phyloP scores from a whole-genome alignment of 2,797 vertebrate species.

The Ctenosaura bakeri region DNA sequence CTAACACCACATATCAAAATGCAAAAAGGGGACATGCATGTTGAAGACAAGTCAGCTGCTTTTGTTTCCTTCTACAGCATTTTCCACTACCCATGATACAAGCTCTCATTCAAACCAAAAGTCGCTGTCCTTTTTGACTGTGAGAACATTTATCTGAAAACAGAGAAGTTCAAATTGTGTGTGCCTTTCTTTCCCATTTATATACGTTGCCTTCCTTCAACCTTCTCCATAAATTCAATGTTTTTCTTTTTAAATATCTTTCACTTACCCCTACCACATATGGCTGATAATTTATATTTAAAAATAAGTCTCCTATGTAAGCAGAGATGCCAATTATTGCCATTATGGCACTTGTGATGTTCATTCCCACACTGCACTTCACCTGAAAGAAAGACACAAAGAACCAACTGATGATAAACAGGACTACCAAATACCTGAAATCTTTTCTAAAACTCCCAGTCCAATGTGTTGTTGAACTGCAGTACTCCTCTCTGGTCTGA shows the following conservation, averaged over 20 bases:
- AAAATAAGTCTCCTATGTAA: conserved; percentile 50
- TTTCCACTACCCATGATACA: background rate
- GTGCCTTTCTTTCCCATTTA: background rate
- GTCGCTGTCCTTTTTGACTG: background rate
- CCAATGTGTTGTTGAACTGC: background rate
- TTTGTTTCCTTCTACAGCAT: background rate
- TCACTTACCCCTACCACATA: background rate
- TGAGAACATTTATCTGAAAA: background rate
- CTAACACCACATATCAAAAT: background rate
- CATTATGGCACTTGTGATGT: conserved; percentile 13
- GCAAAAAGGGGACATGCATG: background rate
- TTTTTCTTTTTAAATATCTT: background rate
- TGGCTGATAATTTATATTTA: fast-evolving
- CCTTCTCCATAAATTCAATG: background rate
- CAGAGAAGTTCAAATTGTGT: background rate
- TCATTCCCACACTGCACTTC: conserved; percentile 21
- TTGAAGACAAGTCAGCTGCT: background rate
- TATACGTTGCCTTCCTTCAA: background rate
- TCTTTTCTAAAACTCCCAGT: background rate
- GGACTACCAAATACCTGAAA: background rate
- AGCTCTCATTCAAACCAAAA: background rate
- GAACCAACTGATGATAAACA: background rate
- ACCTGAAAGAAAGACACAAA: conserved; percentile 45
- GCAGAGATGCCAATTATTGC: conserved; percentile 43
- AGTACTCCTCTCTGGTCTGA: background rate